Conservation (phyloP, 2,888 invertebrate species). For the Stegana nigrithorax region DNA sequence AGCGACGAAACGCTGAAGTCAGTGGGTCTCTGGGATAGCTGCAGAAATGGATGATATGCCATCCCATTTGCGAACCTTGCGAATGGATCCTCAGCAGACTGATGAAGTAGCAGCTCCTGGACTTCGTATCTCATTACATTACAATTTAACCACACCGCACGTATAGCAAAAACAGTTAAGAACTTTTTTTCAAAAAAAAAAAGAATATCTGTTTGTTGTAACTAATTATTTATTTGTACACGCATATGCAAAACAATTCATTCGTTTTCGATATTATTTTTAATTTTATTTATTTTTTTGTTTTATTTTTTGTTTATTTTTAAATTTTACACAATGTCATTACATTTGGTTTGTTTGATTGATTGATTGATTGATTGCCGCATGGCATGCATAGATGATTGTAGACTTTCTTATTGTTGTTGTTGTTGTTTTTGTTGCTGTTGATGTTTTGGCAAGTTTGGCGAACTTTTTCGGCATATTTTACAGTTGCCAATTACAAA, state of each 20-base stretch:
- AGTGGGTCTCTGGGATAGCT: constrained; percentile 86
- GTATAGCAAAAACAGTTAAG: constrained; percentile 39
- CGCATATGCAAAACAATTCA: neutral
- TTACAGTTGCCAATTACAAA: no score
- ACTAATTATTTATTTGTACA: neutral
- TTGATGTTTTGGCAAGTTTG: neutral
- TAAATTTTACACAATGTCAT: constrained; percentile 29
- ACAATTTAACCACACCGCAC: constrained; percentile 62
- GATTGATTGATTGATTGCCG: constrained; percentile 2
- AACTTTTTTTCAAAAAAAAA: neutral
- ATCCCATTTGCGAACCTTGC: constrained; percentile 72
- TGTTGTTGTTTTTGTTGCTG: neutral
- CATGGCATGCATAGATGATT: neutral
- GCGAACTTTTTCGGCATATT: no score
- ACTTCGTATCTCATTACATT: constrained; percentile 71
- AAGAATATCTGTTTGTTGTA: neutral
- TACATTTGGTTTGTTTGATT: neutral
- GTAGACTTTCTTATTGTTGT: neutral
- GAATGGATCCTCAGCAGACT: constrained; percentile 70
- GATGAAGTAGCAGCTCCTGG: constrained; percentile 69
- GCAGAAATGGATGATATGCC: constrained; percentile 88
- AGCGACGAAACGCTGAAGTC: constrained; percentile 93
- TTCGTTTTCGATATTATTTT: neutral
- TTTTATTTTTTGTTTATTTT: constrained; percentile 8
- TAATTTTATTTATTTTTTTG: constrained; percentile 21